Base-by-base conservation (phyloP, 2,113 vertebrate species). In the Oryzias javanicus region DNA sequence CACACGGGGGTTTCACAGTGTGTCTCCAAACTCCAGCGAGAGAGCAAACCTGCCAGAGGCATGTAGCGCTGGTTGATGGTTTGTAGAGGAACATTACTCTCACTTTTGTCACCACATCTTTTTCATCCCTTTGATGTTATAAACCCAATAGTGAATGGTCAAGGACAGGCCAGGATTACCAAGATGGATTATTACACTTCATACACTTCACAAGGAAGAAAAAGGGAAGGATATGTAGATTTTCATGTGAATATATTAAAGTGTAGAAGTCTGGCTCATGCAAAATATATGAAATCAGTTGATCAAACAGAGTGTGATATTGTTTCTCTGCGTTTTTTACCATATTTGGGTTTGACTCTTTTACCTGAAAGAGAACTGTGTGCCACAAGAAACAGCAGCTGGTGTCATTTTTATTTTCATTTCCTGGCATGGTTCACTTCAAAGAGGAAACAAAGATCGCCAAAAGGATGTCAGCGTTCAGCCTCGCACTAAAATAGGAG, bases 381-480 rank as follows among this genome's bases (percentile, higher is more conserved):
- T 12, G 10, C 10, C 35, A 46, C 14, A 60, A 49, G 55, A 58
- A 41, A 45, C 45, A 61, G 55, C 54, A 48, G 67, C 66, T 79
- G 79, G 67, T 83, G 82, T 86, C 67, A 62, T 70, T 77, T 67
- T 64, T 74, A 74, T 67, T 77, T 71, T 64, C 73, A 73, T 73
- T 66, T 70, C 74, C 68, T 66, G 75, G 82, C 79, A 67, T 63
- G 82, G 75, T 77, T 88, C 83, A 87, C 87, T 85, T 90, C 87
- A 90, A 92, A 91, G 90, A 84, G 71, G 76, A 42, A 69, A 75
- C 81, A 81, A 87, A 86, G 73, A 82, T 76, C 75, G 89, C 86
- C 80, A 87, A 87, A 81, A 86, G 86, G 86, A 89, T 78, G 73
- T 78, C 81, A 66, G 84, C 79, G 85, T 86, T 83, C 82, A 79